Conservation (phyloP, 2,888 invertebrate genomes). For the Callinectes sapidus region DNA sequence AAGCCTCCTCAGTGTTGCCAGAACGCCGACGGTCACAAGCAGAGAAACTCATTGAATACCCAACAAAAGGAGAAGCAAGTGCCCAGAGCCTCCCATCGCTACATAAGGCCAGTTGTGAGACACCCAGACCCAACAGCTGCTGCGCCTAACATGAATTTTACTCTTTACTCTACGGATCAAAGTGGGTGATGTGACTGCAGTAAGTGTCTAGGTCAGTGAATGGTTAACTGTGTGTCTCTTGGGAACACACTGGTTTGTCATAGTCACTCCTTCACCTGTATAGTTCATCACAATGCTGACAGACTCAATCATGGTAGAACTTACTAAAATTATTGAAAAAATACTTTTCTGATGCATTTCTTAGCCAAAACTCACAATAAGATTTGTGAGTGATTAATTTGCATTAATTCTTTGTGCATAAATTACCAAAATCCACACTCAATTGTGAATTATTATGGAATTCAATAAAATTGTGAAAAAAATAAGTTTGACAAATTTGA, state of each 20-base stretch:
- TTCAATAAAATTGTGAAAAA: too few species aligned
- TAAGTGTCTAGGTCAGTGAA: background rate
- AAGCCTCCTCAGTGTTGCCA: background rate
- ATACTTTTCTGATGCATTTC: too few species aligned
- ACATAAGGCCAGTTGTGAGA: constrained; percentile 6
- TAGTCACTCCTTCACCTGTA: too few species aligned
- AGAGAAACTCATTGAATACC: background rate
- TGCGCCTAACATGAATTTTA: background rate
- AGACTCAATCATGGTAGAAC: too few species aligned
- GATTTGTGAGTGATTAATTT: too few species aligned
- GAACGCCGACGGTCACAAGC: background rate
- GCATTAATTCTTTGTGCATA: background rate
- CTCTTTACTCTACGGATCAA: background rate
- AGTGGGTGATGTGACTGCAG: background rate
- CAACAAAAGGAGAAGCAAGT: background rate
- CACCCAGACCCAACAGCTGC: background rate
- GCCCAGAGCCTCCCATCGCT: background rate
- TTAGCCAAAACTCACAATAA: too few species aligned
- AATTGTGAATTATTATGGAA: too few species aligned
- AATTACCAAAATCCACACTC: background rate
- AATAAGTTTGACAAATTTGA: too few species aligned
- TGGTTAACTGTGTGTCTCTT: background rate
- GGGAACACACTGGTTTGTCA: background rate
- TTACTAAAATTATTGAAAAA: too few species aligned
- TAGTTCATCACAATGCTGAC: too few species aligned